Conservation (phyloP, 2,888 invertebrate species). For the Torymus auratus region DNA sequence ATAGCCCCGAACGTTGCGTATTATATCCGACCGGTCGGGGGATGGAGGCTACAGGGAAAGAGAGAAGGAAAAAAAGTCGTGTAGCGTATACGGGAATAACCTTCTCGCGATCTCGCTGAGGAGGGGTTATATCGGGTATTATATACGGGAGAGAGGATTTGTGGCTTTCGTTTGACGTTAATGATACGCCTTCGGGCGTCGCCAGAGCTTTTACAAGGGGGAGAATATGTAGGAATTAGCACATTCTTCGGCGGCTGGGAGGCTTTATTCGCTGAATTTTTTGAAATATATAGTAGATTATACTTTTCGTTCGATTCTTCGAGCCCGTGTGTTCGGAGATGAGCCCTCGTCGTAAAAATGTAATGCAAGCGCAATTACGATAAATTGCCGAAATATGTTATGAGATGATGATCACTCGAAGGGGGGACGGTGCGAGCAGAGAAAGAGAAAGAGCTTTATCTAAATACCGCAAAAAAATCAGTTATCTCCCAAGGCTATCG, state of each 20-base stretch:
- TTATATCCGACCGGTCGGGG: not conserved
- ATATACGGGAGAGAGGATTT: conserved; percentile 18
- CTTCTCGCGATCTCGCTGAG: not conserved
- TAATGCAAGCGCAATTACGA: too few species aligned
- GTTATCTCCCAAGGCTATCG: not conserved
- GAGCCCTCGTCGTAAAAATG: too few species aligned
- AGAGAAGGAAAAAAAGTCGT: not conserved
- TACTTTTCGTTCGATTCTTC: conserved; percentile 1
- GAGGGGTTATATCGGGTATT: conserved; percentile 6
- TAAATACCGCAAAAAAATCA: too few species aligned
- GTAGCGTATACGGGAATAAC: too few species aligned
- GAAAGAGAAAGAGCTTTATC: too few species aligned
- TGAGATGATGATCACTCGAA: too few species aligned
- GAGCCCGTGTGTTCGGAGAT: too few species aligned
- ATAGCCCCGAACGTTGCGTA: not conserved
- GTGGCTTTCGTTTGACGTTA: conserved; percentile 39
- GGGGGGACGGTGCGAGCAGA: too few species aligned
- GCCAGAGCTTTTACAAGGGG: conserved; percentile 12
- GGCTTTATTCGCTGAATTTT: conserved; percentile 1
- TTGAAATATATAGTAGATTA: conserved; percentile 9
- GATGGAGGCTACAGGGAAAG: not conserved
- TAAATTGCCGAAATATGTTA: too few species aligned
- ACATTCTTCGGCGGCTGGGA: not conserved
- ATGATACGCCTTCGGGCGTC: conserved; percentile 33
- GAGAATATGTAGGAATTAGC: conserved; percentile 45